Evolutionary conservation across 2,113 vertebrate species (phyloP).

Genomic region (Hydropotes inermis): DNA sequence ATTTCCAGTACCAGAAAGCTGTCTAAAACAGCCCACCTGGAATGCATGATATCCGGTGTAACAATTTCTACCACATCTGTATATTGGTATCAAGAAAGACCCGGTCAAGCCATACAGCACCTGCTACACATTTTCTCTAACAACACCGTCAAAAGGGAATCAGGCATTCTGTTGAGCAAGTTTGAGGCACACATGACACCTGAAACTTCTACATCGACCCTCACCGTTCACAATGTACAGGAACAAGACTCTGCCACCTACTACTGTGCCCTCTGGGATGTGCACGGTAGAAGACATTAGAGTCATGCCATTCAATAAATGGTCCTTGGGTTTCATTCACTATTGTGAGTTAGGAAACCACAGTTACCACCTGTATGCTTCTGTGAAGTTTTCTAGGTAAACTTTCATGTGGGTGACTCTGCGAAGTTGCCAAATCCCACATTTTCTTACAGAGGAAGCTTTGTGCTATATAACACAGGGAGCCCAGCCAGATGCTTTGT

Average conservation of each 20-base stretch:
- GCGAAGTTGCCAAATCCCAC: not conserved
- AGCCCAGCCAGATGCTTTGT: not conserved
- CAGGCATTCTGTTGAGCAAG: fast-evolving
- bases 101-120: not conserved
- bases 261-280: not conserved
- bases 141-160: fast-evolving
- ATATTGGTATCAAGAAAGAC: not conserved
- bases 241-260: not conserved
- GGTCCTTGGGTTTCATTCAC: not conserved
- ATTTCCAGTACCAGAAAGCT: not conserved
- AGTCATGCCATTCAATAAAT: not conserved
- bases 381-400: not conserved
- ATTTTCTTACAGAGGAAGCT: not conserved
- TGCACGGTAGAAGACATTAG: not conserved
- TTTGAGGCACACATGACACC: not conserved
- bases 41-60: not conserved
- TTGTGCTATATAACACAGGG: not conserved
- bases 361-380: not conserved
- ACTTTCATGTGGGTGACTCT: not conserved
- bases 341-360: not conserved
- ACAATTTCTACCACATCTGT: not conserved
- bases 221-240: not conserved
- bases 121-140: not conserved
- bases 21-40: not conserved
- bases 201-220: not conserved